phyloP scores from a whole-genome alignment of 2,888 invertebrate genomes.

The Cacoxenus indagator region DNA sequence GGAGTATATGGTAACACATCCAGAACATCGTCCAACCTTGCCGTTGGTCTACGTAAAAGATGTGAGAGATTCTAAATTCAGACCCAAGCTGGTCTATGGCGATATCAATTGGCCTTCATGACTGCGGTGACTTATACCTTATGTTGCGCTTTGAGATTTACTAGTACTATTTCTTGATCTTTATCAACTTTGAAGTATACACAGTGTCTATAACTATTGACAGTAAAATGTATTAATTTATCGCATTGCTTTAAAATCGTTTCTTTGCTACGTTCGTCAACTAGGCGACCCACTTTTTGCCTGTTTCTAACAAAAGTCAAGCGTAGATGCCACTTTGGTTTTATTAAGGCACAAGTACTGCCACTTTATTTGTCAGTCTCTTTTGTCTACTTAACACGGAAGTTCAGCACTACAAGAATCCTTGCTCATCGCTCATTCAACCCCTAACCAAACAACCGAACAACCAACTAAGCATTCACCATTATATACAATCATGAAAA shows the following conservation, averaged over 20 bases:
- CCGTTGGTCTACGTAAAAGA: not conserved
- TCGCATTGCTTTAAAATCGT: not conserved
- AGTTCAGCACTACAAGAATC: conserved; percentile 32
- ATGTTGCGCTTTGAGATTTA: not conserved
- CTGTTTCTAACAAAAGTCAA: not conserved
- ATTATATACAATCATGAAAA: conserved; percentile 20
- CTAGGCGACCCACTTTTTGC: not conserved
- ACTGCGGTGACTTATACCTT: not conserved
- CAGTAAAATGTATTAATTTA: not conserved
- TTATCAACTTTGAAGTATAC: not conserved
- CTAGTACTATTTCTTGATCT: not conserved
- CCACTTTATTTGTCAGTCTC: conserved; percentile 14
- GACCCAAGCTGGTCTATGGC: conserved; percentile 13
- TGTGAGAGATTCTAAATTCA: not conserved
- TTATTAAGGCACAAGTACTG: conserved; percentile 14
- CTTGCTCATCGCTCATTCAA: conserved; percentile 36
- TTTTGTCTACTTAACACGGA: conserved; percentile 56
- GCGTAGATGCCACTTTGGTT: not conserved
- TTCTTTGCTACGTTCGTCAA: not conserved
- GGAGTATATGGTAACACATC: not conserved
- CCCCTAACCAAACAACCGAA: not conserved
- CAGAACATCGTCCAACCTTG: not conserved
- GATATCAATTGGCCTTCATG: not conserved
- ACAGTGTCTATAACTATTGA: not conserved
- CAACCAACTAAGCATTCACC: not conserved